These are phyloP conservation scores for Lanius collurio DNA, from an alignment of 2,113 vertebrate genomes.

Conservation along the genomic window DNA sequence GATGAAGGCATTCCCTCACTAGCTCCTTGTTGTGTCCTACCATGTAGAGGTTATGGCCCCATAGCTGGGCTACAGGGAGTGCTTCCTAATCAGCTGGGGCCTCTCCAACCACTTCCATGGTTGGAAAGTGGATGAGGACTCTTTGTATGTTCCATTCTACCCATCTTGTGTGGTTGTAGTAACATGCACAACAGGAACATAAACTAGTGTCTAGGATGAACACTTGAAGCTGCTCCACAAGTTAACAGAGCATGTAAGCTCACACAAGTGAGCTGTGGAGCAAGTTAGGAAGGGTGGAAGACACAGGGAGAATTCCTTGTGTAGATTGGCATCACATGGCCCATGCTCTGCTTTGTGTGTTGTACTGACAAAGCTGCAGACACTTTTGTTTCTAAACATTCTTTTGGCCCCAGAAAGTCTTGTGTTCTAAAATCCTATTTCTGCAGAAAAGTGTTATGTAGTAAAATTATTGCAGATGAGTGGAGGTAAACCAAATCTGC, in stretches of 20 bases:
- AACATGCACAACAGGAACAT: neutral
- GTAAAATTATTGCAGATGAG: neutral
- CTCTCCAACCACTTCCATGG: neutral
- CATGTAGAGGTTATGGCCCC: neutral
- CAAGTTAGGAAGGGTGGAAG: neutral
- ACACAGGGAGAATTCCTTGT: neutral
- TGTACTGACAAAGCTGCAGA: neutral
- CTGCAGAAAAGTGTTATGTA: neutral
- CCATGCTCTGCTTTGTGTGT: neutral
- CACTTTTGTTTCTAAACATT: neutral
- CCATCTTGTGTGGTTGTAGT: neutral
- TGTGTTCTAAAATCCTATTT: neutral
- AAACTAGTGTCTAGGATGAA: neutral
- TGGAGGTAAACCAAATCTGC: neutral
- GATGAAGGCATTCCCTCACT: neutral
- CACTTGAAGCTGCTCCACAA: neutral
- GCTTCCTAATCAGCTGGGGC: fast-evolving
- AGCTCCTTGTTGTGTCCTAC: neutral
- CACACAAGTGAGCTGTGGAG: neutral
- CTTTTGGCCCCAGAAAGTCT: neutral
- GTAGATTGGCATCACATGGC: neutral
- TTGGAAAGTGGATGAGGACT: neutral
- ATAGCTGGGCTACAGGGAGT: neutral
- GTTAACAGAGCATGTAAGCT: neutral
- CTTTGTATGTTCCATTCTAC: neutral